These are phyloP conservation scores for Rhinoptilus africanus DNA, from an alignment of 2,113 vertebrate genomes.

Conservation along the genomic window DNA sequence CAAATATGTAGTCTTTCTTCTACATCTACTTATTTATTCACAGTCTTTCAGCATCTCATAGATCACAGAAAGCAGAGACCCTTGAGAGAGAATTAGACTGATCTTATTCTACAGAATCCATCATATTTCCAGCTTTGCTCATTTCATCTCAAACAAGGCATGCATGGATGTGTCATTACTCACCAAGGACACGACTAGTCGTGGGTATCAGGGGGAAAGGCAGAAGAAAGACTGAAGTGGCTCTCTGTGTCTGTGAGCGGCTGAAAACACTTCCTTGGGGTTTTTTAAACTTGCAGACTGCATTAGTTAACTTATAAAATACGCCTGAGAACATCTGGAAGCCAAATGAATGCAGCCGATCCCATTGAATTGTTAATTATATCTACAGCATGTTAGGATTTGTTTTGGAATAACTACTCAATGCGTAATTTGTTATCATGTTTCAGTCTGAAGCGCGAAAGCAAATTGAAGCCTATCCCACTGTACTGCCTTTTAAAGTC, in stretches of 20 bases:
- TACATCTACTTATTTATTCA: conserved; percentile 28
- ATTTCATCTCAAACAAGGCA: conserved; percentile 8
- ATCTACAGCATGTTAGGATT: neutral
- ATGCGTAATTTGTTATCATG: neutral
- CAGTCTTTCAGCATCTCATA: neutral
- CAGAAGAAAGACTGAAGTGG: neutral
- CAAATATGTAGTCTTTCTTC: neutral
- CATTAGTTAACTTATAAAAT: neutral
- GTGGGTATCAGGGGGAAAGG: neutral
- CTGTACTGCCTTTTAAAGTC: neutral
- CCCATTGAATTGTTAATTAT: neutral
- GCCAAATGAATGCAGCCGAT: neutral
- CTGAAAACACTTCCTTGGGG: neutral
- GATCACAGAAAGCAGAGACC: neutral
- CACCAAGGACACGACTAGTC: neutral
- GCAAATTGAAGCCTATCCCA: neutral
- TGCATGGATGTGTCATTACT: conserved; percentile 1
- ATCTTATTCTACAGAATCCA: neutral
- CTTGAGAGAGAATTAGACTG: neutral
- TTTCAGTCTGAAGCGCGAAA: neutral
- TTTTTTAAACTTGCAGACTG: neutral
- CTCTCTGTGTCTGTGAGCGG: neutral
- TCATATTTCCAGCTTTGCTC: conserved; percentile 31
- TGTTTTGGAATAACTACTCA: neutral
- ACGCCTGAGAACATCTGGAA: neutral